phyloP scores from a whole-genome alignment of 2,113 vertebrate species.

The Heterotilapia buettikoferi region DNA sequence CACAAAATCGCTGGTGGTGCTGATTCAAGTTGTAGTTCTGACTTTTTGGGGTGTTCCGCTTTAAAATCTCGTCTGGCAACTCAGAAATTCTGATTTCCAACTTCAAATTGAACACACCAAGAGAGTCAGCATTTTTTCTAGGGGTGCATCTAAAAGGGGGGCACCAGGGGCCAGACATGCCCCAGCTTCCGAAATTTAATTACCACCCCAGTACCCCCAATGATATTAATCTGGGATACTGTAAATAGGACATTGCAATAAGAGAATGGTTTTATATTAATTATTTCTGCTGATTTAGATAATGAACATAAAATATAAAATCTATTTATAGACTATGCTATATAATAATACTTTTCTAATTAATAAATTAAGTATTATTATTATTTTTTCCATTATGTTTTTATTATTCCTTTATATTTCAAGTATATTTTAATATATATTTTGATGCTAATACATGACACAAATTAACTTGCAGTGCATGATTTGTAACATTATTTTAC shows the following conservation, averaged over 20 bases:
- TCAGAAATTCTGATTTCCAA: not conserved
- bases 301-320: not conserved
- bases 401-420: not conserved
- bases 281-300: not conserved
- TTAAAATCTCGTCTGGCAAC: not conserved
- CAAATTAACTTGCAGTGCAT: not conserved
- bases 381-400: not conserved
- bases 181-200: not conserved
- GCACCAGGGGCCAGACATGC: not conserved
- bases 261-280: rapidly evolving
- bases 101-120: not conserved
- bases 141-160: not conserved
- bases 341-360: not conserved
- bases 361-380: not conserved
- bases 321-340: not conserved
- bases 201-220: not conserved
- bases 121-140: not conserved
- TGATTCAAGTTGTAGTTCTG: not conserved
- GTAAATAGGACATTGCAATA: not conserved
- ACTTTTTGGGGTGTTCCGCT: rapidly evolving
- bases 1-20: not conserved
- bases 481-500: not conserved
- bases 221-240: not conserved
- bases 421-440: not conserved
- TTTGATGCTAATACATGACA: rapidly evolving